Percentiles rank a stretch among this genome's conserved stretches.
Conservation (phyloP, 2,797 vertebrate species). For the Neosilurus hyrtlii region DNA sequence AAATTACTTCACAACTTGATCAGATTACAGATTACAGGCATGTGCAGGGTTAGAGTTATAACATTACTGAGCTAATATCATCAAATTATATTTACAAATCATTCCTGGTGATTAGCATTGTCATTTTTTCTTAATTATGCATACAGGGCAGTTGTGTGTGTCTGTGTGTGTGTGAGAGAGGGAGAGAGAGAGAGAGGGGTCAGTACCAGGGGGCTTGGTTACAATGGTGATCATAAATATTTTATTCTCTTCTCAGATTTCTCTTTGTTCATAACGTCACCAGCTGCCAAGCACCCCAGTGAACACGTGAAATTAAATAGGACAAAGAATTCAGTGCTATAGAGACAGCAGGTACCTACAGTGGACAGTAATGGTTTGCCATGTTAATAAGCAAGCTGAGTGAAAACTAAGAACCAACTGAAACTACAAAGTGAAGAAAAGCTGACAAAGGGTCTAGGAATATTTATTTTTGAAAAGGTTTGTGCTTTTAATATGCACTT, state of each 20-base stretch:
- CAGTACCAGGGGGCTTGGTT: conserved; percentile 56
- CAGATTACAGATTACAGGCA: not conserved
- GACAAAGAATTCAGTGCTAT: conserved; percentile 23
- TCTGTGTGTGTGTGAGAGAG: conserved; percentile 9
- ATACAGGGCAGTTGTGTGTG: not conserved
- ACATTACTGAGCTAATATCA: not conserved
- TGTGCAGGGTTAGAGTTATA: not conserved
- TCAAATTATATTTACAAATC: not conserved
- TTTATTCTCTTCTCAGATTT: conserved; percentile 70
- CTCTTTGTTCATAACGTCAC: conserved; percentile 66
- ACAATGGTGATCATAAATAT: conserved; percentile 72
- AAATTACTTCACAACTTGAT: not conserved
- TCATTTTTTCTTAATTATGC: not conserved
- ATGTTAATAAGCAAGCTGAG: conserved; percentile 13
- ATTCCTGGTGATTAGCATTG: not conserved
- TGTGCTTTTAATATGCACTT: not conserved
- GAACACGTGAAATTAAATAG: conserved; percentile 36
- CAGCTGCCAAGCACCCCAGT: conserved; percentile 55
- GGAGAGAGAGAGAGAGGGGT: conserved; percentile 41
- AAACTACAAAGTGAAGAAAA: not conserved
- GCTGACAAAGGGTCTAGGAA: not conserved
- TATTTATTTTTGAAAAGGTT: not conserved
- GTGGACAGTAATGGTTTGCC: not conserved
- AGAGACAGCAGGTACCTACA: not conserved
- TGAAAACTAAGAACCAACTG: not conserved